These are phyloP conservation scores for Emys orbicularis DNA, from an alignment of 2,797 vertebrate species.

Conservation along the genomic window DNA sequence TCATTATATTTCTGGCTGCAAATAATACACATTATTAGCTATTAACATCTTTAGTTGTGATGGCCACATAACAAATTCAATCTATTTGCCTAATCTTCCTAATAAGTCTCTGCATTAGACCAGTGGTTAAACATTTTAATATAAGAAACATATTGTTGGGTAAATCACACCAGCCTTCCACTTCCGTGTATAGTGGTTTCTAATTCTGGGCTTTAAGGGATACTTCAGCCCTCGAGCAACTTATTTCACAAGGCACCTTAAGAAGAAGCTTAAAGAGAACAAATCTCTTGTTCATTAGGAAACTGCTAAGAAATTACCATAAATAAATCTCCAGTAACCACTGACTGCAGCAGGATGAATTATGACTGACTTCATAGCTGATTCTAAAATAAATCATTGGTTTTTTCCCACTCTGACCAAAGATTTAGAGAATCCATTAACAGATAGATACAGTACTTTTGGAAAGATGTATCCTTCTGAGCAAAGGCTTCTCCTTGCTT, in stretches of 20 bases:
- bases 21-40: not conserved
- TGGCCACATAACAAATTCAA: conserved; percentile 21
- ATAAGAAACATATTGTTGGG: conserved; percentile 5
- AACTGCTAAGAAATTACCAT: conserved; percentile 33
- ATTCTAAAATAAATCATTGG: conserved; percentile 43
- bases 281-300: conserved; percentile 47
- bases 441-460: conserved; percentile 14
- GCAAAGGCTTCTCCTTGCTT: conserved; percentile 27
- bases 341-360: conserved; percentile 36
- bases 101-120: conserved; percentile 15
- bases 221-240: not conserved
- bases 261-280: conserved; percentile 14
- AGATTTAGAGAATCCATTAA: conserved; percentile 43
- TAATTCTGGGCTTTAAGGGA: conserved; percentile 24
- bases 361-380: conserved; percentile 26
- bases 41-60: not conserved
- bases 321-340: conserved; percentile 43
- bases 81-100: conserved; percentile 50
- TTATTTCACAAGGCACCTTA: conserved; percentile 32
- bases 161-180: conserved; percentile 15
- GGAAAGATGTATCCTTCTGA: conserved; percentile 27
- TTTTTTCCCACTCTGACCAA: conserved; percentile 19
- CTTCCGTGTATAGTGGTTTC: not conserved
- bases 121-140: not conserved
- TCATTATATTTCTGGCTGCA: conserved; percentile 15